phyloP scores from a whole-genome alignment of 2,113 vertebrate genomes.

The Puma concolor region DNA sequence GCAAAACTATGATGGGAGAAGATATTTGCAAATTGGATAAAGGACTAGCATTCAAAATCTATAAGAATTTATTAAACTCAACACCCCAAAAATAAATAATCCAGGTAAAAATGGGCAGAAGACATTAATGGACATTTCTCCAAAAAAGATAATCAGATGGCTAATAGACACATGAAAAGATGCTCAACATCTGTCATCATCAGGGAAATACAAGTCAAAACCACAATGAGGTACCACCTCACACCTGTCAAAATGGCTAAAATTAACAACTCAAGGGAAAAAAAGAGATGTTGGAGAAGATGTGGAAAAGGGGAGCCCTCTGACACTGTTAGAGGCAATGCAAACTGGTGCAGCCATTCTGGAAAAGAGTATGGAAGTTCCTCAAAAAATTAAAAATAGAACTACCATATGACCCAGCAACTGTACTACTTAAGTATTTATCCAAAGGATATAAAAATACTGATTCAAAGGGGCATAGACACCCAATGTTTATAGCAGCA shows the following conservation, averaged over 20 bases:
- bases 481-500: not conserved
- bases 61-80: not conserved
- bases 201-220: not conserved
- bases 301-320: not conserved
- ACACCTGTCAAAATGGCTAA: not conserved
- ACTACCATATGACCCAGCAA: not conserved
- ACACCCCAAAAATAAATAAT: not conserved
- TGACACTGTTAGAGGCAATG: not conserved
- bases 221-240: not conserved
- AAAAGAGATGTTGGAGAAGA: not conserved
- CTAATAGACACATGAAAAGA: not conserved
- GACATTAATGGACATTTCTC: not conserved
- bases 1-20: not conserved
- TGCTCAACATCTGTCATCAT: not conserved
- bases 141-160: not conserved
- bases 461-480: not conserved
- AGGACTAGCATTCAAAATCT: not conserved
- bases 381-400: not conserved
- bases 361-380: not conserved
- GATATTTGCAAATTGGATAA: not conserved
- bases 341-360: not conserved
- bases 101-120: not conserved
- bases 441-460: not conserved
- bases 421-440: not conserved
- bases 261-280: not conserved